Conservation (phyloP, 2,113 vertebrate genomes). For the Myotis yumanensis region DNA sequence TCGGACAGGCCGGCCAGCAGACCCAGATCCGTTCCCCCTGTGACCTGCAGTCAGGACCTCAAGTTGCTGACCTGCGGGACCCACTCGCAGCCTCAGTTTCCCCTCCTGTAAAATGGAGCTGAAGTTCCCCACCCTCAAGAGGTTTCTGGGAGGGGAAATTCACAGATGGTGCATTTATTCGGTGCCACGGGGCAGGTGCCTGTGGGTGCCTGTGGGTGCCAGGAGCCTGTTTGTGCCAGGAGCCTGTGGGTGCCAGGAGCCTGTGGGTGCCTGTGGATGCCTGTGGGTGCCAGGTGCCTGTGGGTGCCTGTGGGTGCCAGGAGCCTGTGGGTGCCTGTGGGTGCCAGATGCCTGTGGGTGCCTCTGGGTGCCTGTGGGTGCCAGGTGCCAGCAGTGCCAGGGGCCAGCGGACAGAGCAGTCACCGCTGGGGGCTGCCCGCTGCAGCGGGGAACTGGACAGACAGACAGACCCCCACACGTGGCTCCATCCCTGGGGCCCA, state of each 20-base stretch:
- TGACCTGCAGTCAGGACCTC: too few relatives aligned
- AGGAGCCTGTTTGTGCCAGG: too few relatives aligned
- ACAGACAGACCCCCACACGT: too few relatives aligned
- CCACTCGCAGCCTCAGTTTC: background rate
- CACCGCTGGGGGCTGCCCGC: background rate
- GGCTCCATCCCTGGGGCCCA: background rate
- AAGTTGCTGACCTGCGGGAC: fast-evolving
- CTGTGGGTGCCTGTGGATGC: background rate
- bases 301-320: background rate
- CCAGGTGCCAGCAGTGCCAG: background rate
- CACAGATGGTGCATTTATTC: fast-evolving
- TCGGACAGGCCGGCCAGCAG: fast-evolving
- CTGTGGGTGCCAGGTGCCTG: background rate
- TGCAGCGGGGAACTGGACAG: too few relatives aligned
- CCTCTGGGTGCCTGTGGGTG: background rate
- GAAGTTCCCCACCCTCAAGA: too few relatives aligned
- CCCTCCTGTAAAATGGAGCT: background rate
- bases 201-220: background rate
- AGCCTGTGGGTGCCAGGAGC: too few relatives aligned
- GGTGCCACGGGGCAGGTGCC: background rate
- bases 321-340: too few relatives aligned
- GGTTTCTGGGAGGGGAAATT: background rate
- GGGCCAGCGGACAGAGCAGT: too few relatives aligned
- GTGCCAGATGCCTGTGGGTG: too few relatives aligned
- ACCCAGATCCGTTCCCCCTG: fast-evolving